These are phyloP conservation scores for Nibea albiflora DNA, from an alignment of 2,113 vertebrate genomes.

Conservation along the genomic window DNA sequence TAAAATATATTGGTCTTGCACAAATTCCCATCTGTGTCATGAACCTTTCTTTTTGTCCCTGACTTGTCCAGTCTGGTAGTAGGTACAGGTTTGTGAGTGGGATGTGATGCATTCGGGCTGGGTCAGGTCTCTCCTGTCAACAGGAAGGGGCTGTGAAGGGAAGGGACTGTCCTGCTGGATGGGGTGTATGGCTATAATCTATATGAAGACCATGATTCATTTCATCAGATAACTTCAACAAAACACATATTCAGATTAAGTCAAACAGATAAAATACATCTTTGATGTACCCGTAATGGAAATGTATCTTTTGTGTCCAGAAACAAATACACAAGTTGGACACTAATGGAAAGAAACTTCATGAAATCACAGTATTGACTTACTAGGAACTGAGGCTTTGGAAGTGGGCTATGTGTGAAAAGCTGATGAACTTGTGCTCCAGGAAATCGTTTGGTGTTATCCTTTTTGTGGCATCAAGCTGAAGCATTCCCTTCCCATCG, in stretches of 20 bases:
- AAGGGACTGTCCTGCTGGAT: neutral
- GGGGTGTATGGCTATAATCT: neutral
- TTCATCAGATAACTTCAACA: neutral
- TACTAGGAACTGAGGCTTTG: neutral
- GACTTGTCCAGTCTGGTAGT: neutral
- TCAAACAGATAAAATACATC: neutral
- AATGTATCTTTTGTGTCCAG: neutral
- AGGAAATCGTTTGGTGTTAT: neutral
- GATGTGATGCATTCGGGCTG: neutral
- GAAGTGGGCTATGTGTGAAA: neutral
- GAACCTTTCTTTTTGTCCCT: neutral
- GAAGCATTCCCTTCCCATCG: neutral
- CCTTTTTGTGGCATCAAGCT: neutral
- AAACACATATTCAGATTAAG: too few species aligned
- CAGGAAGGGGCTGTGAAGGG: neutral
- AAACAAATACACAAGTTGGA: neutral
- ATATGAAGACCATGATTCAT: neutral
- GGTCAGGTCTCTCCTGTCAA: neutral
- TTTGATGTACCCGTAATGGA: too few species aligned
- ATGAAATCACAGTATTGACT: slow-evolving; percentile 3
- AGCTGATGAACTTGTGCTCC: slow-evolving; percentile 9
- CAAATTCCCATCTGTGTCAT: neutral
- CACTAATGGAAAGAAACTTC: neutral
- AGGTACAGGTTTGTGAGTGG: too few species aligned
- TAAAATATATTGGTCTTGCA: neutral